These are phyloP conservation scores for Tetragnatha montana DNA, from an alignment of 2,888 invertebrate genomes.

Conservation along the genomic window DNA sequence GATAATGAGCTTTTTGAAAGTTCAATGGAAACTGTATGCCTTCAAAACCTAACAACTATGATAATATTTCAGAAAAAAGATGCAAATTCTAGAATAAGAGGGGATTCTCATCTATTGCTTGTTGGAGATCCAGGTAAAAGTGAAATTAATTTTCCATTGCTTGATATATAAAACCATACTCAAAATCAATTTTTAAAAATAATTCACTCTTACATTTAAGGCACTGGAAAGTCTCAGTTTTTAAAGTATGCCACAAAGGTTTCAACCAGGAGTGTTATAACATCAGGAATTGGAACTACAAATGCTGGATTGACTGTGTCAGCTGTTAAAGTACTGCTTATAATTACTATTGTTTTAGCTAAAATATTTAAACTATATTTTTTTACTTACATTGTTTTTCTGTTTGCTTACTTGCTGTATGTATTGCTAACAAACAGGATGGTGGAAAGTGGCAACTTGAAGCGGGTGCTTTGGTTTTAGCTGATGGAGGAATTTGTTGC, in stretches of 20 bases:
- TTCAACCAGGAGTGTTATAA: conserved; percentile 86
- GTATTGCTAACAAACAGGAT: conserved; percentile 80
- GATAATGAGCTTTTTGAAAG: too few species aligned
- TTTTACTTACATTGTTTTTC: background rate
- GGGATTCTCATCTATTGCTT: conserved; percentile 89
- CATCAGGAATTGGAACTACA: conserved; percentile 90
- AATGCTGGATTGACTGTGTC: conserved; percentile 92
- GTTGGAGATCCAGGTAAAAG: conserved; percentile 84
- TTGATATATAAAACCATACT: background rate
- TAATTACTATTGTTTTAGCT: background rate
- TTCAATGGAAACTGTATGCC: too few species aligned
- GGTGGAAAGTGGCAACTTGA: conserved; percentile 94
- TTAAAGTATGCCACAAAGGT: conserved; percentile 83
- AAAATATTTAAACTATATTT: background rate
- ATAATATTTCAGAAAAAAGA: conserved; percentile 75
- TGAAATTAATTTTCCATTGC: background rate
- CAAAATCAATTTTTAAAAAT: background rate
- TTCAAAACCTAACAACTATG: too few species aligned
- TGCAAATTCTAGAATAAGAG: conserved; percentile 80
- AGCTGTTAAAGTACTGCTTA: conserved; percentile 83
- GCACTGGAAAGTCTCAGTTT: conserved; percentile 92
- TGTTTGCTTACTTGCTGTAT: background rate
- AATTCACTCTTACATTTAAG: conserved; percentile 78
- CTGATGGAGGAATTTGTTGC: conserved; percentile 94
- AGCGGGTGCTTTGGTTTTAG: conserved; percentile 98